phyloP scores from a whole-genome alignment of 53 echinoderm and acorn worm species.

The Paracentrotus lividus region DNA sequence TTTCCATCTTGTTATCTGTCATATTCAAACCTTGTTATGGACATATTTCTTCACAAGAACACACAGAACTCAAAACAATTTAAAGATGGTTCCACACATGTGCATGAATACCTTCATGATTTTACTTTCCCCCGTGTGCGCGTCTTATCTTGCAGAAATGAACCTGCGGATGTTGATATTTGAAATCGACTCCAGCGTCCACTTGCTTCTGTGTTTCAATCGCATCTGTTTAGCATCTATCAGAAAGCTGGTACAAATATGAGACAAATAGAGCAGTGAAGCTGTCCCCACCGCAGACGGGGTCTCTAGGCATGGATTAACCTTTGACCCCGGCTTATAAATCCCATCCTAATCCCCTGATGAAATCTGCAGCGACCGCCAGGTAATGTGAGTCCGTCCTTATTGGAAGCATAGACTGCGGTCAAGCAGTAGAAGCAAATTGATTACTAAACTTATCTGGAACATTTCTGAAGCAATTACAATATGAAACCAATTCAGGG shows the following conservation, averaged over 20 bases:
- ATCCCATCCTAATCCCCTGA: slow-evolving; percentile 60
- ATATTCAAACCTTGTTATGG: background rate
- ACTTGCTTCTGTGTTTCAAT: slow-evolving; percentile 11
- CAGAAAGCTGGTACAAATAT: slow-evolving; percentile 45
- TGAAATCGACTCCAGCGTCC: slow-evolving; percentile 8
- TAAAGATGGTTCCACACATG: slow-evolving; percentile 12
- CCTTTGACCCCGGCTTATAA: slow-evolving; percentile 47
- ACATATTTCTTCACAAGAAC: background rate
- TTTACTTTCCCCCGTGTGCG: background rate
- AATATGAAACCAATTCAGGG: no score
- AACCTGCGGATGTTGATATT: background rate
- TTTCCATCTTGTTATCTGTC: background rate
- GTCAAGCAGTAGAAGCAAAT: background rate
- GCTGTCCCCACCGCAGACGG: slow-evolving; percentile 54
- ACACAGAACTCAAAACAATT: background rate
- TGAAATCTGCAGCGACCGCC: slow-evolving; percentile 54
- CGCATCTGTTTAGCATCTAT: slow-evolving; percentile 57
- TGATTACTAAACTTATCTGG: background rate
- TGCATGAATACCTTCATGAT: no score
- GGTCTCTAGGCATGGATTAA: slow-evolving; percentile 58
- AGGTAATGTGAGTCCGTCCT: background rate
- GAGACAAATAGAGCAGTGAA: slow-evolving; percentile 61
- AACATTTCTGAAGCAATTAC: background rate
- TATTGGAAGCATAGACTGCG: background rate
- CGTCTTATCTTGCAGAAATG: slow-evolving; percentile 10